A percentile compares a stretch with the other conserved stretches of the same genome.
Evolutionary conservation across 2,113 vertebrate genomes (phyloP).

Genomic region (Gymnogyps californianus): DNA sequence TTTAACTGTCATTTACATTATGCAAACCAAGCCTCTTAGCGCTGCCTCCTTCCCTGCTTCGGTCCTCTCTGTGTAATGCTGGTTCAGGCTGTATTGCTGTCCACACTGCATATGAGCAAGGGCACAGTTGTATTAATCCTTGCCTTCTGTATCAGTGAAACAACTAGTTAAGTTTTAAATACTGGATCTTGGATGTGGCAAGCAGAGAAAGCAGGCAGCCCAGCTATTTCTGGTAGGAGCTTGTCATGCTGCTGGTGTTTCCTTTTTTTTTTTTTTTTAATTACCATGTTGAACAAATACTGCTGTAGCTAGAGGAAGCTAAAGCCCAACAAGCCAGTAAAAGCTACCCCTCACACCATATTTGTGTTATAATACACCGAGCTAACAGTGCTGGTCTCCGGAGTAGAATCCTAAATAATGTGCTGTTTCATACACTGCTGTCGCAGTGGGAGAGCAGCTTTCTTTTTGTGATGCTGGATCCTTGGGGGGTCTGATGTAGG

Average conservation of each 20-base stretch:
- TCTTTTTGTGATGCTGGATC: neutral
- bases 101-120: rapidly evolving
- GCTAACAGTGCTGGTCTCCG: neutral
- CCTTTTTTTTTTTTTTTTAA: neutral
- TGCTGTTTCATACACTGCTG: neutral
- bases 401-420: neutral
- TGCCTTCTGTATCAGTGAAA: neutral
- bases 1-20: neutral
- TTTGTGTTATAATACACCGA: neutral
- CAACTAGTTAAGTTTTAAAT: neutral
- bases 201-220: neutral
- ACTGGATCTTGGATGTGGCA: neutral
- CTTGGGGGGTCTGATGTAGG: neutral
- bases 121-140: neutral
- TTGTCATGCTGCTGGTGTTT: neutral
- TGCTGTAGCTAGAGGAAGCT: neutral
- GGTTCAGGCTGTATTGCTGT: neutral
- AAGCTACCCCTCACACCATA: neutral
- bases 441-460: rapidly evolving
- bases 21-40: neutral
- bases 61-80: neutral
- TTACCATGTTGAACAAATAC: neutral
- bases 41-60: neutral
- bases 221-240: neutral
- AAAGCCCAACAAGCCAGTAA: neutral